A percentile compares a stretch with the other conserved stretches of the same genome.
Evolutionary conservation across 1,140 invertebrate genomes (phyloP).

Genomic region (Riptortus pedestris): DNA sequence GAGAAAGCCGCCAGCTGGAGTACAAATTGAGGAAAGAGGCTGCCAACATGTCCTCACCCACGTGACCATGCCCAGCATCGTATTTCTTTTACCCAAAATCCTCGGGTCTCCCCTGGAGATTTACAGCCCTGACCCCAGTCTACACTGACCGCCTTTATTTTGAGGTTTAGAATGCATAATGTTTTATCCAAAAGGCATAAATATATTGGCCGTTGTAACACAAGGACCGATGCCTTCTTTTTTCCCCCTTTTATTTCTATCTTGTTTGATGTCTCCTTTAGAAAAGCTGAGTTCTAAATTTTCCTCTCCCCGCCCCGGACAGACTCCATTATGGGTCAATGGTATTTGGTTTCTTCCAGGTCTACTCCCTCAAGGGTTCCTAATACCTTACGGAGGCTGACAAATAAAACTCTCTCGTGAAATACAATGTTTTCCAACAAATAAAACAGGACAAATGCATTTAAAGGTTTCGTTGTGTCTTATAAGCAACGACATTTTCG

Average conservation of each 20-base stretch:
- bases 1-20: too few relatives aligned
- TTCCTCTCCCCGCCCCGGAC: background rate
- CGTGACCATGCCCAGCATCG: background rate
- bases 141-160: background rate
- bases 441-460: too few relatives aligned
- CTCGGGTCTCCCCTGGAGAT: background rate
- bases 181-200: constrained; percentile 10
- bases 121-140: background rate
- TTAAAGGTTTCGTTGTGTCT: too few relatives aligned
- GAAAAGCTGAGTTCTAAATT: background rate
- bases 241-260: background rate
- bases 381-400: too few relatives aligned
- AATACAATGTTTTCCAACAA: too few relatives aligned
- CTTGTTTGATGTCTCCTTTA: background rate
- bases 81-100: constrained; percentile 8
- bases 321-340: background rate
- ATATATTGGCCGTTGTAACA: constrained; percentile 1
- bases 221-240: too few relatives aligned
- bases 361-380: too few relatives aligned
- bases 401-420: too few relatives aligned
- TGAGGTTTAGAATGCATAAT: constrained; percentile 5
- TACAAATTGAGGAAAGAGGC: too few relatives aligned
- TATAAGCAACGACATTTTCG: too few relatives aligned
- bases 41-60: background rate
- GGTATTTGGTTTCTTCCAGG: background rate